Conservation (phyloP, 2,113 vertebrate species). For the Tupaia tana region DNA sequence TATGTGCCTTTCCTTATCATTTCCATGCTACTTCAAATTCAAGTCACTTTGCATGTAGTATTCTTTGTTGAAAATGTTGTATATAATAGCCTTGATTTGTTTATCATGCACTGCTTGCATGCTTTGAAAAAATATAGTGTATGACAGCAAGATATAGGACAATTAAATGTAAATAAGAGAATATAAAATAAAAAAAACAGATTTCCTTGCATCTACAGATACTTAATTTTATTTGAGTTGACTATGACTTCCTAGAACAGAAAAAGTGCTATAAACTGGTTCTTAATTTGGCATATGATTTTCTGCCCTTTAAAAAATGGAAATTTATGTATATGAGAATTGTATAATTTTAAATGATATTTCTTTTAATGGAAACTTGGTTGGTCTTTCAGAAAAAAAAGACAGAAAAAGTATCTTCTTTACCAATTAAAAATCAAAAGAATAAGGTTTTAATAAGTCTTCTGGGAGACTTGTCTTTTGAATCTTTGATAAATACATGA, state of each 20-base stretch:
- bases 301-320: conserved; percentile 59
- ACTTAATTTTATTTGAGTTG: conserved; percentile 10
- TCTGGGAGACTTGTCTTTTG: conserved; percentile 86
- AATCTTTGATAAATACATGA: conserved; percentile 93
- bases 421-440: conserved; percentile 85
- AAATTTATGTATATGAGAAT: conserved; percentile 56
- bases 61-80: too few relatives aligned
- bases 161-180: too few relatives aligned
- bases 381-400: conserved; percentile 74
- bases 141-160: too few relatives aligned
- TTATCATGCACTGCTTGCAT: too few relatives aligned
- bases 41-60: too few relatives aligned
- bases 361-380: conserved; percentile 79
- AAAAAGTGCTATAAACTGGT: neutral
- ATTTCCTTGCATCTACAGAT: neutral
- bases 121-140: too few relatives aligned
- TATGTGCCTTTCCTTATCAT: neutral
- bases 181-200: neutral
- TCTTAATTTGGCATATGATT: conserved; percentile 45
- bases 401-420: conserved; percentile 76
- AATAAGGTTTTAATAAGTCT: conserved; percentile 86
- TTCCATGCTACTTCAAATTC: neutral
- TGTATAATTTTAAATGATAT: conserved; percentile 79
- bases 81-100: too few relatives aligned
- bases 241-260: neutral